These are phyloP conservation scores for Acanthurus lineatus DNA, from an alignment of 2,797 vertebrate genomes.

Conservation along the genomic window DNA sequence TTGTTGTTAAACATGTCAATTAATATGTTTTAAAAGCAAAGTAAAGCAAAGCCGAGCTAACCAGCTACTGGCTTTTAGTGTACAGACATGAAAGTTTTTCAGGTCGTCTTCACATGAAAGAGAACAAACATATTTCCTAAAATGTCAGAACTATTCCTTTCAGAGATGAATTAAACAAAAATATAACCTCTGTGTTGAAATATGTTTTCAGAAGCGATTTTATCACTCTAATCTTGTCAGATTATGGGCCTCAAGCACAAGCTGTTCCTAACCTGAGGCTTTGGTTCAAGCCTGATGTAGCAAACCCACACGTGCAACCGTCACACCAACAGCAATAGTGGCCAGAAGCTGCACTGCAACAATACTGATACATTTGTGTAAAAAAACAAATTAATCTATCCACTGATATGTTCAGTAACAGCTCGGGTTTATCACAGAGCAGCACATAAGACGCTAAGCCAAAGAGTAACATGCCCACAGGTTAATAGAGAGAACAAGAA, in stretches of 20 bases:
- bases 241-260: conserved; percentile 51
- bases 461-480: conserved; percentile 40
- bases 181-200: conserved; percentile 10
- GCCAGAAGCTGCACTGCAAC: conserved; percentile 38
- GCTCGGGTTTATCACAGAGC: conserved; percentile 31
- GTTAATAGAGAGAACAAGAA: conserved; percentile 44
- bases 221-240: conserved; percentile 55
- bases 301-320: conserved; percentile 1
- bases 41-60: too few species aligned
- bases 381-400: conserved; percentile 41
- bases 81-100: not conserved
- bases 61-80: not conserved
- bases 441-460: conserved; percentile 35
- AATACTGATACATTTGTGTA: conserved; percentile 26
- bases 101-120: not conserved
- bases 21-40: not conserved
- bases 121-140: not conserved
- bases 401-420: conserved; percentile 20
- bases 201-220: conserved; percentile 44
- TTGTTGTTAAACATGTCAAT: not conserved
- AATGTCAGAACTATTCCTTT: conserved; percentile 3
- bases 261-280: conserved; percentile 16
- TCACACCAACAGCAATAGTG: conserved; percentile 18
- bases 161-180: conserved; percentile 28
- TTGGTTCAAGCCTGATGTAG: not conserved